Conservation (phyloP, 1,140 invertebrate species). For the Tyrophagus putrescentiae region DNA sequence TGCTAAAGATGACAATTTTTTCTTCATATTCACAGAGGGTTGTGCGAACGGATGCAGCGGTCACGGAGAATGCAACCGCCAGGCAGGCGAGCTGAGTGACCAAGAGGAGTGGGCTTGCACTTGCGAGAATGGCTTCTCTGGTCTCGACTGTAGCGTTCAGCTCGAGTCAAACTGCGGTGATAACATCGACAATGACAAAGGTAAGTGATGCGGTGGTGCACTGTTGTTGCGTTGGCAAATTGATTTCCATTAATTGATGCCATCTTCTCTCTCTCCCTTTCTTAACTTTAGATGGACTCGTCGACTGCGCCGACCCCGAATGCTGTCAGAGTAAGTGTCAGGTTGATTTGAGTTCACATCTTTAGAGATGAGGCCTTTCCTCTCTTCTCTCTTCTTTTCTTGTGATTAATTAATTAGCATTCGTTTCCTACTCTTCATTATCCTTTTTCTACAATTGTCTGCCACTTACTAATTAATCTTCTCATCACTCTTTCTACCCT, state of each 20-base stretch:
- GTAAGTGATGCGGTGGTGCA: conserved; percentile 42
- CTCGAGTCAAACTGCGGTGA: conserved; percentile 84
- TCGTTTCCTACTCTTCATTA: conserved; percentile 2
- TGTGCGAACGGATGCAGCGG: conserved; percentile 68
- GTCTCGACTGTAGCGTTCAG: conserved; percentile 70
- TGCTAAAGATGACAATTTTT: conserved; percentile 57
- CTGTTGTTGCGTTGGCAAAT: conserved; percentile 1
- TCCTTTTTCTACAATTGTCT: not conserved
- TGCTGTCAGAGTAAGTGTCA: conserved; percentile 49
- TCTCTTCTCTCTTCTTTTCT: not conserved
- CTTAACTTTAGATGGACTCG: conserved; percentile 68
- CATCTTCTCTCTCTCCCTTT: not conserved
- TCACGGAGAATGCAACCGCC: conserved; percentile 19
- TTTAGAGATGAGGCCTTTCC: not conserved
- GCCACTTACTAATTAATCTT: conserved; percentile 1
- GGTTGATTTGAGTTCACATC: not conserved
- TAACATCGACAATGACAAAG: conserved; percentile 86
- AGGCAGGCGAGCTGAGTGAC: conserved; percentile 50
- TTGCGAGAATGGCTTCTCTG: conserved; percentile 80
- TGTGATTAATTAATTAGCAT: conserved; percentile 16
- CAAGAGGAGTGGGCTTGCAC: conserved; percentile 61
- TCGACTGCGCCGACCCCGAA: conserved; percentile 94
- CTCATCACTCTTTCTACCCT: not conserved
- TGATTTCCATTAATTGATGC: not conserved
- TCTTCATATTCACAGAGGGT: conserved; percentile 51